Evolutionary conservation across 1,140 invertebrate genomes (phyloP), one percentile per base, ranked within the genome.

Genomic region (Aplysia californica): DNA sequence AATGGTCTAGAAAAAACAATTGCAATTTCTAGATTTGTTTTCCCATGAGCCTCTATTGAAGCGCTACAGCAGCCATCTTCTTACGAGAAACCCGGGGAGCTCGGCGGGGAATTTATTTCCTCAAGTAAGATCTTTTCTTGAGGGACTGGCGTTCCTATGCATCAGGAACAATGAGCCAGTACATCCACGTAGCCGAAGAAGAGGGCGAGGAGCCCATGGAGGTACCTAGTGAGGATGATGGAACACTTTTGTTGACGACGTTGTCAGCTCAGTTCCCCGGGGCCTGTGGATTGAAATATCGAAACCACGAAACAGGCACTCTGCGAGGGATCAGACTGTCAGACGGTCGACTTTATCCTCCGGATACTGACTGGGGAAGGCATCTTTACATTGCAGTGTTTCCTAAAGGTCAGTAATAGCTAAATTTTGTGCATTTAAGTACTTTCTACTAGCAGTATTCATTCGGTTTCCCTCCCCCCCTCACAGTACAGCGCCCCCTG

Each of bases 191-290:
- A 31, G 83, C 94, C 41, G 97, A 98, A 77, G 96, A 97, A 82
- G 96, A 97, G 89, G 94, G 93, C 66, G 94, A 96, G 78, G 96
- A 97, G 90, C 94, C 95, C 0, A 96, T 98, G 71, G 97, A 98
- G 91, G 91, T 98, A 74, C 97, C 96, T 0, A 94, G 94, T 64
- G 96, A 98, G 91, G 93, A 96, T 81, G 96, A 97, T 90, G 94
- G 94, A 70, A 96, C 95, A 29, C 89, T 98, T 59, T 90, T 97
- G 56, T 90, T 98, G 79, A 95, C 95, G 59, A 98, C 97, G 3
- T 90, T 98, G 67, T 92, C 95, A 55, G 95, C 95, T 65, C 96
- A 98, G 87, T 98, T 97, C 91, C 96, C 96, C 64, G 96, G 96
- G 78, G 95, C 96, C 36, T 96, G 95, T 87, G 97, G 97, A 26